Evolutionary conservation across 2,888 invertebrate species (phyloP), one percentile per base, ranked within the genome.

Genomic region (Sericinus montela): DNA sequence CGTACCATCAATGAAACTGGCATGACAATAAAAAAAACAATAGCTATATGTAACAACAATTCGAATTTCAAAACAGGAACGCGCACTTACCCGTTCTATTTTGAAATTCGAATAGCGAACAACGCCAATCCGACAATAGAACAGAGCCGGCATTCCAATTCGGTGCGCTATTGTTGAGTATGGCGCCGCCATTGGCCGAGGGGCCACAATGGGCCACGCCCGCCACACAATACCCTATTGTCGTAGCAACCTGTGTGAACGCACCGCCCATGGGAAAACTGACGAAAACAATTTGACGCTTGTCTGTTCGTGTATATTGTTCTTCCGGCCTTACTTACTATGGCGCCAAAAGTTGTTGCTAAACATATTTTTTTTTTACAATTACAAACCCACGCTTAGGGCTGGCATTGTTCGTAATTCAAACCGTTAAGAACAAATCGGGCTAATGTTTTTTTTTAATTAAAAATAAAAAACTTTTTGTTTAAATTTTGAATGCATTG

Each of bases 161-260:
- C 84, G 84, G 82, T 75, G 77, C 71, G 83, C 84, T 87, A 88
- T 88, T 88, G 87, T 88, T 84, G 76, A 75, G 72, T 60, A 60
- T 63, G 35, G 65, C 65, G 63, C 63, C 60, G 66, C 69, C 72
- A 86, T 88, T 88, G 87, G 87, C 60, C 60, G 76, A 63, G 62
- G 63, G 71, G 69, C n/a, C 65, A 86, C 87, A 88, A 88, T 87
- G 84, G 83, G 73, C 72, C 77, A 80, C 87, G 87, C 87, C 87
- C 70, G 72, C 80, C 59, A 67, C 77, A 85, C 87, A 87, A 86
- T 86, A 62, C 79, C 81, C 86, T 78, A 88, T 88, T 87, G 87
- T 88, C 71, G 77, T 72, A 59, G 66, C 67, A 72, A 61, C 67
- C 67, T 63, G 67, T 52, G 57, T 52, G 57, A 52, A 54, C 53